Evolutionary conservation across 2,888 invertebrate species (phyloP).

Genomic region (Agriotes lineatus): DNA sequence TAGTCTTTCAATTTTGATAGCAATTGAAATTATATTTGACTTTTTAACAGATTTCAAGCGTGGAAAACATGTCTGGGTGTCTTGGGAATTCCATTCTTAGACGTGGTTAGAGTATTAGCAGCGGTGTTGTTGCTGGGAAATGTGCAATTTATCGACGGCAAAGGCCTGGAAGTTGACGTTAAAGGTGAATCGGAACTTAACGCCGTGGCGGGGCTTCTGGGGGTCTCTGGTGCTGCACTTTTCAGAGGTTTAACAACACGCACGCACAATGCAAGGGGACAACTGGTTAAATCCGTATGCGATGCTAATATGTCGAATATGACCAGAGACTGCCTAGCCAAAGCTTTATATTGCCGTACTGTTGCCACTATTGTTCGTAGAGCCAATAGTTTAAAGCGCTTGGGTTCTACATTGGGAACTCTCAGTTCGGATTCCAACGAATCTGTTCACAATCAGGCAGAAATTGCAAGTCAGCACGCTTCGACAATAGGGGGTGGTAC

Average conservation of each 20-base stretch:
- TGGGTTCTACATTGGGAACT: slow-evolving; percentile 85
- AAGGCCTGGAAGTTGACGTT: slow-evolving; percentile 81
- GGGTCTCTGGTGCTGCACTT: slow-evolving; percentile 80
- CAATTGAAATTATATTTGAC: slow-evolving; percentile 12
- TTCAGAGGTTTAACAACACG: slow-evolving; percentile 87
- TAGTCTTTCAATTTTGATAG: neutral
- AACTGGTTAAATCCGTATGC: slow-evolving; percentile 84
- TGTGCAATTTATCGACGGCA: slow-evolving; percentile 88
- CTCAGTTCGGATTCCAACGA: slow-evolving; percentile 93
- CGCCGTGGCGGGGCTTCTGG: slow-evolving; percentile 87
- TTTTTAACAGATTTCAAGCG: slow-evolving; percentile 85
- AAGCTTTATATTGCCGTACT: slow-evolving; percentile 93
- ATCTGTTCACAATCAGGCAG: slow-evolving; percentile 89
- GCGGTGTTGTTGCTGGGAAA: slow-evolving; percentile 93
- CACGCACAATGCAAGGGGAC: slow-evolving; percentile 82
- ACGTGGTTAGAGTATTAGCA: slow-evolving; percentile 91
- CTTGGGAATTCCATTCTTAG: slow-evolving; percentile 93
- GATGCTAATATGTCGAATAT: slow-evolving; percentile 89
- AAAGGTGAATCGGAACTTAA: slow-evolving; percentile 87
- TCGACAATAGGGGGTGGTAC: slow-evolving; percentile 81
- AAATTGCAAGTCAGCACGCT: slow-evolving; percentile 87
- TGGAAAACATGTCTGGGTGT: slow-evolving; percentile 94
- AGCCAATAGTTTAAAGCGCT: slow-evolving; percentile 90
- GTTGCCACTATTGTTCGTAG: slow-evolving; percentile 93
- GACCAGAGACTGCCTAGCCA: slow-evolving; percentile 90